phyloP scores from a whole-genome alignment of 2,113 vertebrate species.

The Cyprinus carpio region DNA sequence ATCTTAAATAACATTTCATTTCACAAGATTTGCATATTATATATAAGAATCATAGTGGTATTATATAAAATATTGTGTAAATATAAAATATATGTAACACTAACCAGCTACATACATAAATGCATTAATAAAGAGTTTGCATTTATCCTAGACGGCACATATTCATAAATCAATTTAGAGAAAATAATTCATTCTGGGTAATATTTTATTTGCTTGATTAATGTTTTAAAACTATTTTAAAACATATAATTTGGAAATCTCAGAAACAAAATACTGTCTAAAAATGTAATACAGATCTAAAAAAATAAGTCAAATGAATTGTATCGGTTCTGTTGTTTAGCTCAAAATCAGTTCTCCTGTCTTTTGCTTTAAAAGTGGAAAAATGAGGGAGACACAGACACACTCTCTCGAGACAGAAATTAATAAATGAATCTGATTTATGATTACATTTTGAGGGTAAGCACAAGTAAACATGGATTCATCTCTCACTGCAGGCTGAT shows the following conservation, averaged over 20 bases:
- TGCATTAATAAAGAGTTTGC: background rate
- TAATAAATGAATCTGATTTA: conserved; percentile 55
- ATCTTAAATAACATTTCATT: no score
- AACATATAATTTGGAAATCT: conserved; percentile 58
- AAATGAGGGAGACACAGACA: conserved; percentile 69
- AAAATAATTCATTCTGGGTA: conserved; percentile 64
- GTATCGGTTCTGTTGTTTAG: conserved; percentile 66
- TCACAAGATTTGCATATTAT: no score
- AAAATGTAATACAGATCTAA: conserved; percentile 58
- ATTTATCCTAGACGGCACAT: background rate
- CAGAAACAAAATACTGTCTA: conserved; percentile 64
- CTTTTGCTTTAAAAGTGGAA: conserved; percentile 68
- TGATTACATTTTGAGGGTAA: conserved; percentile 55
- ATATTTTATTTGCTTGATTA: conserved; percentile 71
- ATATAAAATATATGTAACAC: no score
- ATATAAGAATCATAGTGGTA: no score
- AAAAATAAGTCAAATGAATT: conserved; percentile 58
- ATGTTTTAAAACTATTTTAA: conserved; percentile 69
- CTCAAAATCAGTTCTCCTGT: conserved; percentile 67
- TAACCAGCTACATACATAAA: background rate
- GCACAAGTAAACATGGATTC: conserved; percentile 53
- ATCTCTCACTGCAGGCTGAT: conserved; percentile 8
- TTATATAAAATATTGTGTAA: no score
- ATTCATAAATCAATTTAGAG: conserved; percentile 35
- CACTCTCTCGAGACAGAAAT: conserved; percentile 65